Evolutionary conservation across 2,797 vertebrate genomes (phyloP).

Genomic region (Alca torda): DNA sequence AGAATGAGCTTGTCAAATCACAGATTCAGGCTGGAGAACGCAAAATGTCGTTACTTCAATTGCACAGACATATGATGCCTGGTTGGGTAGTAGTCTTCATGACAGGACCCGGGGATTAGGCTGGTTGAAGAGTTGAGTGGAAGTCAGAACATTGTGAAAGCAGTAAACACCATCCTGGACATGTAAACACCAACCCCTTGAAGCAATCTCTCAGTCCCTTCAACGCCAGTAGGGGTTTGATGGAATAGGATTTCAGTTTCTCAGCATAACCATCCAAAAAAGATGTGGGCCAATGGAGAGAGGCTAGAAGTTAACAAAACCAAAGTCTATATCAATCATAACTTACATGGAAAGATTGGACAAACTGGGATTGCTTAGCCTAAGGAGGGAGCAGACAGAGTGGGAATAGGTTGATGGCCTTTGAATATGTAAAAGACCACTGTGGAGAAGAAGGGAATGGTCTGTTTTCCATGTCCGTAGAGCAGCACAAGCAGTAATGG

Average conservation of each 20-base stretch:
- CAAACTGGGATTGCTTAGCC: neutral
- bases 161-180: neutral
- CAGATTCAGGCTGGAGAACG: neutral
- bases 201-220: neutral
- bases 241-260: neutral
- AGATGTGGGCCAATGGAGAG: neutral
- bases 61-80: neutral
- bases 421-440: neutral
- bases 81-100: neutral
- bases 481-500: neutral
- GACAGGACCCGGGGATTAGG: neutral
- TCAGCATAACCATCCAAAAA: neutral
- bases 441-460: neutral
- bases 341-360: neutral
- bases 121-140: neutral
- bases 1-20: neutral
- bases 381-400: neutral
- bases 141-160: neutral
- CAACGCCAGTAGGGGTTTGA: neutral
- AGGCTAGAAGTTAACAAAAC: neutral
- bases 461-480: neutral
- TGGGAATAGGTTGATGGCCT: neutral
- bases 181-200: neutral
- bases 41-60: neutral
- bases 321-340: fast-evolving